A percentile compares a stretch with the other conserved stretches of the same genome.
Evolutionary conservation across 2,113 vertebrate species (phyloP).

Genomic region (Proterorhinus semilunaris): DNA sequence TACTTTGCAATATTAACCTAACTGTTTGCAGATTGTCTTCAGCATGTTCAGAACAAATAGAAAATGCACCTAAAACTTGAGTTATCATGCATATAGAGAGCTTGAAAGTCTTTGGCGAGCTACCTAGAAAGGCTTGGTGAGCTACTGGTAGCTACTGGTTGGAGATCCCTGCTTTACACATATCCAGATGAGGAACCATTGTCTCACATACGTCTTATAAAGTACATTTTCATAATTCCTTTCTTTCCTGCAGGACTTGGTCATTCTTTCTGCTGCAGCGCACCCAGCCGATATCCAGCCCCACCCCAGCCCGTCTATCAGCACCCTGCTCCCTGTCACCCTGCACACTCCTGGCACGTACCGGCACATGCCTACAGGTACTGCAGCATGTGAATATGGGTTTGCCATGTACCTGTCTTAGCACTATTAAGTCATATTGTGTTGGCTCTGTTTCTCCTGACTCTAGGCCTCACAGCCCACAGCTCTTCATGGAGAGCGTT

Average conservation of each 20-base stretch:
- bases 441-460: neutral
- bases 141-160: no score
- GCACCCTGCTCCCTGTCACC: neutral
- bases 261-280: neutral
- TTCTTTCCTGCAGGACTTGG: slow-evolving; percentile 5
- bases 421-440: neutral
- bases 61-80: no score
- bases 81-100: no score
- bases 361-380: slow-evolving; percentile 32
- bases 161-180: no score
- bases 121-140: no score
- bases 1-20: no score
- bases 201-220: neutral
- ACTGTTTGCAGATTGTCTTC: no score
- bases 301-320: slow-evolving; percentile 1
- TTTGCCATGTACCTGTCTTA: neutral
- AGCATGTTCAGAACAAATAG: no score
- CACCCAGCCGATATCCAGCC: neutral
- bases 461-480: neutral
- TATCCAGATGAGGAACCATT: neutral
- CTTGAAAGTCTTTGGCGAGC: no score
- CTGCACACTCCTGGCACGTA: neutral
- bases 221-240: neutral
- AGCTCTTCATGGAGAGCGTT: neutral
- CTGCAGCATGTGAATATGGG: neutral